Base-by-base conservation (phyloP, 30 jellyfish, hydroid and myxozoan species). In the Chironex yamaguchii region DNA sequence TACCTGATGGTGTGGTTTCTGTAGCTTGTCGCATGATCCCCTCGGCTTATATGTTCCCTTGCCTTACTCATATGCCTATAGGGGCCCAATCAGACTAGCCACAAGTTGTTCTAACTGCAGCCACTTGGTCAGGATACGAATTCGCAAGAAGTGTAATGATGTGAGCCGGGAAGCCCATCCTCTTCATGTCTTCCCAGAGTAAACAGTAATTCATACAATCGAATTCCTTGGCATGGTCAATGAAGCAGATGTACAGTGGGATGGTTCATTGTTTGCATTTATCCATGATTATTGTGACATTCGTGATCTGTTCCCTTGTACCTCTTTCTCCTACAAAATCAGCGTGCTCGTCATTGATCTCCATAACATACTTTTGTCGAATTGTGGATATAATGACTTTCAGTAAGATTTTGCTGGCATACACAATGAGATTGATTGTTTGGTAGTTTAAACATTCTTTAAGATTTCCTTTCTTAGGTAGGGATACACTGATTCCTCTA, bases 1-100 rank as follows among this genome's bases (percentile, higher is more conserved):
- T 34, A 12, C 4, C 86, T 75, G 22, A 17, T 49, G 29, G 4
- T 24, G 4, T 35, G 49, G n/a, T 72, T 23, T 13, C 26, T 23
- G 3, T 28, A 21, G 78, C 73, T 21, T 34, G 23, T 31, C 86
- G 36, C 79, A 48, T 72, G 33, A 72, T 72, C 20, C 29, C 6
- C 48, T 72, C 86, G 36, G 53, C 49, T 49, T 34, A 72, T 25
- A 48, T 12, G 75, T 72, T 72, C 11, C 81, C 79, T 31, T 77
- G 66, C 26, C 79, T 62, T 31, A 77, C 89, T 29, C 89, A 78
- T 54, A 52, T 77, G 11, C 89, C 67, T 4, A 77, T 58, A 0
- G 29, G 9, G 52, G 58, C 20, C 26, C 17, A 48, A 23, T 34
- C 30, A n/a, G 80, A 35, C 49, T 29, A 9, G 14, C 67, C 62